Evolutionary conservation across 2,113 vertebrate species (phyloP).

Genomic region (Nestor notabilis): DNA sequence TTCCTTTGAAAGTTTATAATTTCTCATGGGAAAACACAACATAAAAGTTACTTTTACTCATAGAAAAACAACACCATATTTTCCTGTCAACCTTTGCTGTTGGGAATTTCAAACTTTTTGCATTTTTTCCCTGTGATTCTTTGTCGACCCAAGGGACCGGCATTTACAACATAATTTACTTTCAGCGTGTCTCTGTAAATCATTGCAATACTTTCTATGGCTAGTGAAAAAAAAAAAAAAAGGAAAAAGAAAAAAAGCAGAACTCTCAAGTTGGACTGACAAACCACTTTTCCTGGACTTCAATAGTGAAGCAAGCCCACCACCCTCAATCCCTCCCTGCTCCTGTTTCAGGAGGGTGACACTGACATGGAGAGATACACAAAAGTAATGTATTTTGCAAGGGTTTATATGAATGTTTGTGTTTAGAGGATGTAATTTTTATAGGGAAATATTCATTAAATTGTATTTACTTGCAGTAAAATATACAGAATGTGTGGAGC

Average conservation of each 20-base stretch:
- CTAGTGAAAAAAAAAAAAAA: conserved; percentile 39
- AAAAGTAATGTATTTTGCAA: neutral
- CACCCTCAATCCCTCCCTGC: neutral
- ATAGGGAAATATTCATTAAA: neutral
- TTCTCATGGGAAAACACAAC: conserved; percentile 87
- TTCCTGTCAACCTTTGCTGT: conserved; percentile 86
- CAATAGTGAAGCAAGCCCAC: neutral
- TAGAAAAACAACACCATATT: conserved; percentile 87
- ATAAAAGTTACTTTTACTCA: conserved; percentile 85
- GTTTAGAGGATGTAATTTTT: neutral
- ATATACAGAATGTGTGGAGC: neutral
- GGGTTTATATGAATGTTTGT: neutral
- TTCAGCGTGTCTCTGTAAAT: conserved; percentile 86
- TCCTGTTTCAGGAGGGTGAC: neutral
- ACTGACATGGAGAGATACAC: neutral
- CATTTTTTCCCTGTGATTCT: conserved; percentile 85
- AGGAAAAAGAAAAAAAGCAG: neutral
- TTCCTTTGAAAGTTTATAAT: conserved; percentile 87
- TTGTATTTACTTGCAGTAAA: neutral
- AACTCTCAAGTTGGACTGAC: conserved; percentile 53
- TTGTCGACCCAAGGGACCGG: conserved; percentile 80
- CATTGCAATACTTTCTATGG: conserved; percentile 83
- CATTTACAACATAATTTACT: conserved; percentile 90
- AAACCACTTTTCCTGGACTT: conserved; percentile 63
- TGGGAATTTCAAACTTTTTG: conserved; percentile 87